These are phyloP conservation scores for Homalodisca vitripennis DNA, from an alignment of 1,140 invertebrate genomes.

Conservation along the genomic window DNA sequence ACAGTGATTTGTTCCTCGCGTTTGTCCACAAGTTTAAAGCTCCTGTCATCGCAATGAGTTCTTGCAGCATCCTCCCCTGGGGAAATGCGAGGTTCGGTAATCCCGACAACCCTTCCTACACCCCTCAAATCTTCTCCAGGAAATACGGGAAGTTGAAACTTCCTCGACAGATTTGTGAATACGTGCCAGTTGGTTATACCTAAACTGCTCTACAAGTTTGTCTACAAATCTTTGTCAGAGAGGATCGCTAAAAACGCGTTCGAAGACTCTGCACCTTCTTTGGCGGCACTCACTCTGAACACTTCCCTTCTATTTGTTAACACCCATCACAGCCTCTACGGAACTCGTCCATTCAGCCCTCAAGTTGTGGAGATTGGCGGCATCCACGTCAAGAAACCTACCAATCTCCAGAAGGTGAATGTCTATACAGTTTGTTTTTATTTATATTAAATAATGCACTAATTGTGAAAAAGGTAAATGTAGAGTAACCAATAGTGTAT, in stretches of 20 bases:
- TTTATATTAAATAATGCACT: no score
- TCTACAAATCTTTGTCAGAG: slow-evolving; percentile 27
- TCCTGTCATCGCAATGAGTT: slow-evolving; percentile 58
- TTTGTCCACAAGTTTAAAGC: slow-evolving; percentile 43
- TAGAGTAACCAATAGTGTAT: no score
- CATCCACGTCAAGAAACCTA: slow-evolving; percentile 58
- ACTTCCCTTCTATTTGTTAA: slow-evolving; percentile 64
- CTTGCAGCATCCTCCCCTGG: slow-evolving; percentile 59
- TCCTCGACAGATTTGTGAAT: slow-evolving; percentile 35
- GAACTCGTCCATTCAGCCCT: slow-evolving; percentile 57
- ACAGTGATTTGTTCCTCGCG: slow-evolving; percentile 36
- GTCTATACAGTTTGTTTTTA: no score
- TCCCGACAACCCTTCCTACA: slow-evolving; percentile 37
- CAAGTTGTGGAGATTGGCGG: slow-evolving; percentile 67
- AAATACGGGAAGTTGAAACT: slow-evolving; percentile 35
- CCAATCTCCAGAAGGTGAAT: slow-evolving; percentile 56
- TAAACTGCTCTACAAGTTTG: slow-evolving; percentile 13
- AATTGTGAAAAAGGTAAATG: no score
- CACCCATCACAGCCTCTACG: slow-evolving; percentile 59
- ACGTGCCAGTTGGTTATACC: background rate
- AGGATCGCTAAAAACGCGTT: slow-evolving; percentile 34
- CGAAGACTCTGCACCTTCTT: slow-evolving; percentile 44
- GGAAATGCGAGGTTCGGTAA: slow-evolving; percentile 49
- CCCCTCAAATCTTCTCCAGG: slow-evolving; percentile 32
- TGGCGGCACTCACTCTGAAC: slow-evolving; percentile 56